Percentiles rank a stretch among this genome's conserved stretches.
These are phyloP conservation scores for Aphodius sticticus DNA, from an alignment of 2,888 invertebrate genomes.

Conservation along the genomic window DNA sequence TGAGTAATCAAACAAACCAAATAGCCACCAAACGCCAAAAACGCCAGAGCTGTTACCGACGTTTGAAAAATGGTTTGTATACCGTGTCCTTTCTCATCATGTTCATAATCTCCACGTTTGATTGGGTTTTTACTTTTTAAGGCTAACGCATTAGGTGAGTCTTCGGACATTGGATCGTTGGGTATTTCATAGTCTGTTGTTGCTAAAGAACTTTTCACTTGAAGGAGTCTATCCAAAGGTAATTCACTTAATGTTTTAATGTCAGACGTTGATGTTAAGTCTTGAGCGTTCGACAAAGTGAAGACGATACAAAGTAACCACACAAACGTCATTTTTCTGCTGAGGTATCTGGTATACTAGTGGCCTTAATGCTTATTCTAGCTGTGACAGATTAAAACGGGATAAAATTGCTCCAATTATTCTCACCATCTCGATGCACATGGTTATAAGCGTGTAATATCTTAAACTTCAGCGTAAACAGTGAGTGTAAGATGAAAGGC, in stretches of 20 bases:
- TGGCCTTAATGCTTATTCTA: slow-evolving; percentile 8
- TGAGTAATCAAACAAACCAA: slow-evolving; percentile 79
- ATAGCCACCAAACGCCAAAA: slow-evolving; percentile 86
- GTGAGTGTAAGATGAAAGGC: background rate
- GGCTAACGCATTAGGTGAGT: slow-evolving; percentile 51
- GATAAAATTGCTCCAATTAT: slow-evolving; percentile 35
- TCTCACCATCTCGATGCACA: slow-evolving; percentile 39
- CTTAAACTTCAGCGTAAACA: background rate
- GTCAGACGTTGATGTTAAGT: slow-evolving; percentile 51
- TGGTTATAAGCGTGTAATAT: slow-evolving; percentile 27
- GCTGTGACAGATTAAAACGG: slow-evolving; percentile 32
- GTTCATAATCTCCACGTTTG: slow-evolving; percentile 49
- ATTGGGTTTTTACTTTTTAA: slow-evolving; percentile 46
- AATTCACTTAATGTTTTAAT: slow-evolving; percentile 71
- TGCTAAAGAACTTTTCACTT: slow-evolving; percentile 64
- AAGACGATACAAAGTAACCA: background rate
- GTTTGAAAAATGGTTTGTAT: slow-evolving; percentile 79
- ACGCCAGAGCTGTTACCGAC: slow-evolving; percentile 80
- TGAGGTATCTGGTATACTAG: background rate
- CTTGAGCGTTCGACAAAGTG: slow-evolving; percentile 43
- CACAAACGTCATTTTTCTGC: slow-evolving; percentile 7
- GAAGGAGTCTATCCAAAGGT: slow-evolving; percentile 73
- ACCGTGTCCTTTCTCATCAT: slow-evolving; percentile 54
- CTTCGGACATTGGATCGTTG: background rate
- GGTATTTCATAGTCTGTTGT: background rate